Evolutionary conservation across 2,113 vertebrate species (phyloP), one percentile per base, ranked within the genome.

Genomic region (Zosterops hypoxanthus): DNA sequence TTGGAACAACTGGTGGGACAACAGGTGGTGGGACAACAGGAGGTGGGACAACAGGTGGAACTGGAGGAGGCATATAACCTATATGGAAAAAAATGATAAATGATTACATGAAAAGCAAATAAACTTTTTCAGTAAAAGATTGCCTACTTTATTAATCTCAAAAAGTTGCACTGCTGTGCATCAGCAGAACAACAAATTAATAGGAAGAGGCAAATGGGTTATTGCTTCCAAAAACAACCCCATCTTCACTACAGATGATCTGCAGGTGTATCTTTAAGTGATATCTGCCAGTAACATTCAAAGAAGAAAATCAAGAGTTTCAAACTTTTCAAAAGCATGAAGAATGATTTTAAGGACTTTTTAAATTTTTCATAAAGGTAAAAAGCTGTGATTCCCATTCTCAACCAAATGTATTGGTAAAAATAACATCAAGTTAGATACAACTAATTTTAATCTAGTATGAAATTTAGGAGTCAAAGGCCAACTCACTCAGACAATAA

Each of bases 61-160:
- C 98, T 47, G 98, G 98, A 31, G 99, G 98, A 69, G 98, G 98
- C 98, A 99, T 97, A 95, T 98, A 99, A 95, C 99, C 99, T 99
- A 79, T 5, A 68, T 0, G 9, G 72, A 12, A 75, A 66, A 81
- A 81, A 82, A n/a, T 14, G 5, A 73, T 20, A 64, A 63, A 60
- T 46, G 24, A 78, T 46, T 78, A 86, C 47, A 68, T 24, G 36
- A 26, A 31, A 75, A 86, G 11, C 6, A 94, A 93, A 60, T 23
- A 9, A 44, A 70, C 8, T 63, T 68, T 42, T 64, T 19, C 39
- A 79, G 44, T 9, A 64, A 52, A 73, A 71, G 50, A 36, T 7
- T 56, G 64, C 7, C 33, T 24, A 29, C 3, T 13, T 82, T 64
- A 79, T 25, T 73, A 42, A 76, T 39, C 53, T 34, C 19, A 20